phyloP scores from a whole-genome alignment of 1,140 invertebrate genomes.

The Listronotus oregonensis region DNA sequence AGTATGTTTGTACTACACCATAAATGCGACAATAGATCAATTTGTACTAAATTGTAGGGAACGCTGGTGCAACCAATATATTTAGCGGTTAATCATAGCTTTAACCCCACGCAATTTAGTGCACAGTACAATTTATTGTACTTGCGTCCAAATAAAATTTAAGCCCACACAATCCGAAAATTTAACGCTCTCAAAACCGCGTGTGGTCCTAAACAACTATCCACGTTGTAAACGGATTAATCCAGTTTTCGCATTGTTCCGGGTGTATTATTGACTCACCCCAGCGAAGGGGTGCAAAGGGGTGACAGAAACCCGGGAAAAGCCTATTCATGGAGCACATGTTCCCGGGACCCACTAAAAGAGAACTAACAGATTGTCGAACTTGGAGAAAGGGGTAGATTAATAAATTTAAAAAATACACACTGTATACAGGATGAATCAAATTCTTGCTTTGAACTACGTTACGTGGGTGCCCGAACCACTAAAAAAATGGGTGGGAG shows the following conservation, averaged over 20 bases:
- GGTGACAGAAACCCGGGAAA: conserved; percentile 27
- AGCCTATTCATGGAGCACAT: conserved; percentile 34
- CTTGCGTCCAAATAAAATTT: conserved; percentile 8
- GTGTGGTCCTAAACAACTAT: conserved; percentile 34
- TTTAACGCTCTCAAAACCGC: conserved; percentile 34
- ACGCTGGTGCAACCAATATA: neutral
- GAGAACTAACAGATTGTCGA: conserved; percentile 23
- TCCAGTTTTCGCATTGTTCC: conserved; percentile 33
- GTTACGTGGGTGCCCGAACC: too few relatives aligned
- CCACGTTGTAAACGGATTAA: conserved; percentile 33
- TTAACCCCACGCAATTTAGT: conserved; percentile 4
- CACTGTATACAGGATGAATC: too few relatives aligned
- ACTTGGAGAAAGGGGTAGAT: neutral
- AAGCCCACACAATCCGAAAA: conserved; percentile 28
- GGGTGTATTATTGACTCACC: conserved; percentile 28
- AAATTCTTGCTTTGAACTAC: too few relatives aligned
- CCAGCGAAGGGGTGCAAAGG: conserved; percentile 4
- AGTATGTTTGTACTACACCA: too few relatives aligned
- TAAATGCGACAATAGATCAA: too few relatives aligned
- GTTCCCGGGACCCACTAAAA: conserved; percentile 28
- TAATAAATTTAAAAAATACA: too few relatives aligned
- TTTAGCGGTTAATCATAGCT: conserved; percentile 2
- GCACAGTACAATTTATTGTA: conserved; percentile 8
- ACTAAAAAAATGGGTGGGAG: too few relatives aligned
- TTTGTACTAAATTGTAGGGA: too few relatives aligned